Percentiles rank a stretch among this genome's conserved stretches.
Conservation (phyloP, 2,888 invertebrate species). For the Thera britannica region DNA sequence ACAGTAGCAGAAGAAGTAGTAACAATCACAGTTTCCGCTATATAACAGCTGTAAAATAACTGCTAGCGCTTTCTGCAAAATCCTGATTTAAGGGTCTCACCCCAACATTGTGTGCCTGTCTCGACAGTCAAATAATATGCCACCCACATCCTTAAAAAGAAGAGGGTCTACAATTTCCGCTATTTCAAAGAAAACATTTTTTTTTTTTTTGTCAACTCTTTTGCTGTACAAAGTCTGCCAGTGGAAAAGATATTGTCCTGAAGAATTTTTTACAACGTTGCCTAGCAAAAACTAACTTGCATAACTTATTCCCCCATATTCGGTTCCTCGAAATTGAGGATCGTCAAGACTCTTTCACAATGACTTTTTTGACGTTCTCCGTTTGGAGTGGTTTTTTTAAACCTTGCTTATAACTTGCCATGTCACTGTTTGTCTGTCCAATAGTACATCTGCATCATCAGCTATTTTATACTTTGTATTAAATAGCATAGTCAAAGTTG, state of each 20-base stretch:
- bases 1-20: neutral
- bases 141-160: constrained; percentile 19
- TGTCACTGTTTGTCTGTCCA: too few relatives aligned
- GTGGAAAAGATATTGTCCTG: neutral
- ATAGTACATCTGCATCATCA: too few relatives aligned
- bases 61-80: neutral
- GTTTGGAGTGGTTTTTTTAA: too few relatives aligned
- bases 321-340: too few relatives aligned
- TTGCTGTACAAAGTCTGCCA: neutral
- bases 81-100: constrained; percentile 2
- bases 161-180: constrained; percentile 20
- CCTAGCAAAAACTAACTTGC: too few relatives aligned
- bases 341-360: too few relatives aligned
- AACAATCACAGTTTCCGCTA: neutral
- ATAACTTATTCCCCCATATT: too few relatives aligned
- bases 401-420: too few relatives aligned
- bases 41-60: neutral
- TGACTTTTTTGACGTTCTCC: too few relatives aligned
- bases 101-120: constrained; percentile 12
- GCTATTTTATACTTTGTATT: too few relatives aligned
- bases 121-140: constrained; percentile 24
- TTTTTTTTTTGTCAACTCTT: constrained; percentile 5
- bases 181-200: constrained; percentile 13
- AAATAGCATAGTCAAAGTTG: too few relatives aligned
- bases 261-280: too few relatives aligned